Evolutionary conservation across 2,113 vertebrate species (phyloP), one percentile per base, ranked within the genome.

Genomic region (Alectura lathami): DNA sequence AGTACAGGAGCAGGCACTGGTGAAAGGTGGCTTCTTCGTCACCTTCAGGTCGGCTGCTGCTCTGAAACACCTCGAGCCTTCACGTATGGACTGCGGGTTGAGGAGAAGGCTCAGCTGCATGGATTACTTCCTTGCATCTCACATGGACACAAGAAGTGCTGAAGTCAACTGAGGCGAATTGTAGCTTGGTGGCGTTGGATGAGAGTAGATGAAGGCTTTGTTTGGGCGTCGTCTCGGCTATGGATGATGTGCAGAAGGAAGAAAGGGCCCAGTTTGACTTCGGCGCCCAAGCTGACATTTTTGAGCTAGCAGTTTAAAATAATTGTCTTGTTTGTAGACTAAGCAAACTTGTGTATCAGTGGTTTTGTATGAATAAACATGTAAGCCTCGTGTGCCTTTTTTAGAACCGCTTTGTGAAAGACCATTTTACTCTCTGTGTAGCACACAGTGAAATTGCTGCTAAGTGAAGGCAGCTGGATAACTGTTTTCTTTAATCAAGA

Each of bases 251-350:
- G 51, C 27, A 2, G 56, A 38, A 94, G 45, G 56, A 79, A 22
- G 57, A 83, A 43, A 83, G 68, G 72, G 30, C 34, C 81, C 43
- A 48, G 47, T 72, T 85, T 83, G 93, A 93, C 42, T 89, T 4
- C n/a, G 0, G 68, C 88, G 67, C 76, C 63, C 64, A 72, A 69
- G n/a, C 57, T 75, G 11, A 64, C 38, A 30, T 38, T 53, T 90
- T 83, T 67, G 38, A 94, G 53, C 32, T 83, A 51, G 51, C 38
- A 43, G 11, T 93, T 89, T 26, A 15, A 62, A 93, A 34, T 16
- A 63, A 29, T 18, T 47, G 21, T 80, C 29, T 63, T 70, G 30
- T 24, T 89, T 57, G 51, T 88, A 96, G 91, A 93, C 89, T 93
- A 91, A 96, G 89, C 87, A 86, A 89, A 92, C 53, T 77, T 62